Percentiles rank a stretch among this genome's conserved stretches.
phyloP scores from a whole-genome alignment of 2,888 invertebrate genomes.

The Petrolisthes cinctipes region DNA sequence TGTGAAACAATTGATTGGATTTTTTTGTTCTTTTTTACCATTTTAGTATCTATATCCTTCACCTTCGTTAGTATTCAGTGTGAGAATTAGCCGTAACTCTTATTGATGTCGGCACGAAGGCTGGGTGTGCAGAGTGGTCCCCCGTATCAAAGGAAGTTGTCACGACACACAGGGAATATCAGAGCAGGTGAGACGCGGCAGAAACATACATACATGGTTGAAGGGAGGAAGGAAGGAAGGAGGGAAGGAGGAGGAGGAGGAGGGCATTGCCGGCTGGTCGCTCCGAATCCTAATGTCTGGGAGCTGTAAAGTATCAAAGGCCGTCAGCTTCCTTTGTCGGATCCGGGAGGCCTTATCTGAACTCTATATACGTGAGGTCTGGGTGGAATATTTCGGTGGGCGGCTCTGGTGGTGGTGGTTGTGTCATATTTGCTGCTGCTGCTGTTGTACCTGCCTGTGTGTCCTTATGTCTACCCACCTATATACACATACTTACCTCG shows the following conservation, averaged over 20 bases:
- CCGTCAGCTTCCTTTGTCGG: conserved; percentile 21
- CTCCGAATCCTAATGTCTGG: conserved; percentile 36
- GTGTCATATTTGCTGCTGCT: too few species aligned
- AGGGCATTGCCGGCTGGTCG: conserved; percentile 28
- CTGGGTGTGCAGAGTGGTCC: conserved; percentile 13
- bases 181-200: conserved; percentile 18
- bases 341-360: background rate
- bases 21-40: too few species aligned
- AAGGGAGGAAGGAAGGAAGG: too few species aligned
- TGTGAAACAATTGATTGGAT: too few species aligned
- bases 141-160: conserved; percentile 36
- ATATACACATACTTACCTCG: too few species aligned
- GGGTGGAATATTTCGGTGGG: background rate
- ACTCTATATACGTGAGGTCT: background rate
- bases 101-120: conserved; percentile 32
- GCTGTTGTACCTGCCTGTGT: too few species aligned
- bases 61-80: conserved; percentile 31
- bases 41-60: too few species aligned
- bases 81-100: conserved; percentile 38
- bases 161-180: conserved; percentile 45
- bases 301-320: conserved; percentile 39
- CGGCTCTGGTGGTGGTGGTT: background rate
- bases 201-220: background rate
- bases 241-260: background rate
- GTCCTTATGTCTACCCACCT: too few species aligned